Percentiles rank a stretch among this genome's conserved stretches.
Conservation (phyloP, 1,140 invertebrate species). For the Caligus rogercresseyi region DNA sequence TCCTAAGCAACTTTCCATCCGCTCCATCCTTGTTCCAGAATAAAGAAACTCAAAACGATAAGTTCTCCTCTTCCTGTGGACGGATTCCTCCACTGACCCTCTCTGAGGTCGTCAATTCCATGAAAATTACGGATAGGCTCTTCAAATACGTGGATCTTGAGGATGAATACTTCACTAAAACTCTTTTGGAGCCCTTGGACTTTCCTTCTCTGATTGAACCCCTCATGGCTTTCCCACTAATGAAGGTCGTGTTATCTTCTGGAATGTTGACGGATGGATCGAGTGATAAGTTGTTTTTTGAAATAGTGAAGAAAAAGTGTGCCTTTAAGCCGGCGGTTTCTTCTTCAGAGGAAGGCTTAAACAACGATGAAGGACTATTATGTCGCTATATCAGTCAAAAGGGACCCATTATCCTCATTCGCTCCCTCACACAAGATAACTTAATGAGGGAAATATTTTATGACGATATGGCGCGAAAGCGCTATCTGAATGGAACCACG, state of each 20-base stretch:
- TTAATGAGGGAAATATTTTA: background rate
- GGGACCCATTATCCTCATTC: background rate
- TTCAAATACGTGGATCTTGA: background rate
- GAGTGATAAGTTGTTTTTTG: background rate
- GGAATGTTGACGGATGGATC: background rate
- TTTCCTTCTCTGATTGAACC: background rate
- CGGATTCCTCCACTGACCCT: background rate
- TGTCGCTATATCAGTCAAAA: background rate
- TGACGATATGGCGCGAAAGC: background rate
- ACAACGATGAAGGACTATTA: background rate
- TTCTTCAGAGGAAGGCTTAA: background rate
- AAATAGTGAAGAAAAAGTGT: conserved; percentile 14
- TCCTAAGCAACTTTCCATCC: conserved; percentile 7
- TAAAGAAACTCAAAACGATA: background rate
- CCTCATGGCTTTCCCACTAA: background rate
- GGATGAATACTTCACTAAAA: background rate
- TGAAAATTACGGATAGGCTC: background rate
- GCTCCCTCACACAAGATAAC: background rate
- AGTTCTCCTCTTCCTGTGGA: background rate
- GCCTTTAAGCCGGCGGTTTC: background rate
- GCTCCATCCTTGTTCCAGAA: background rate
- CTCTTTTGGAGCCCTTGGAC: conserved; percentile 11
- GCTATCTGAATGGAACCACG: conserved; percentile 5
- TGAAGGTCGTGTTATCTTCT: background rate
- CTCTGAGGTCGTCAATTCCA: background rate